Percentiles rank a stretch among this genome's conserved stretches.
phyloP scores from a whole-genome alignment of 2,888 invertebrate genomes.

The Rhyacophila evoluta region DNA sequence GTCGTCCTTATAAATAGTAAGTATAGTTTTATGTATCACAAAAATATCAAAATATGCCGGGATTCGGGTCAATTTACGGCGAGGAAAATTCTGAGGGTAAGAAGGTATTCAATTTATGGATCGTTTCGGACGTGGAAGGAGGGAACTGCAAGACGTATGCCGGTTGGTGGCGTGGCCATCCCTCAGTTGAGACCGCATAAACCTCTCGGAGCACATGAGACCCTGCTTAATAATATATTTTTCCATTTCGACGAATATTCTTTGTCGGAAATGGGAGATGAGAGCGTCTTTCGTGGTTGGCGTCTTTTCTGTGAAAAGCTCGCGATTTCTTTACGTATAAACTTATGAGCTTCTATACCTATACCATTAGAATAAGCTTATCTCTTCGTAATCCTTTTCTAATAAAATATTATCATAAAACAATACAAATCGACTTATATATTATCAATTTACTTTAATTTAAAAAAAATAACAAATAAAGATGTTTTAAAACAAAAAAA shows the following conservation, averaged over 20 bases:
- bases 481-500: no score
- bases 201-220: slow-evolving; percentile 31
- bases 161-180: not conserved
- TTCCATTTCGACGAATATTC: slow-evolving; percentile 41
- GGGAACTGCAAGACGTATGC: slow-evolving; percentile 13
- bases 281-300: not conserved
- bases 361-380: no score
- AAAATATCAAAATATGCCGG: slow-evolving; percentile 10
- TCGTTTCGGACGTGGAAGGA: slow-evolving; percentile 20
- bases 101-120: slow-evolving; percentile 26
- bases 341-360: no score
- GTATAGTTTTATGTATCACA: not conserved
- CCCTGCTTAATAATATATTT: slow-evolving; percentile 42
- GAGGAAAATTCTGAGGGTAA: slow-evolving; percentile 19
- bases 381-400: no score
- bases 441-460: no score
- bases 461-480: no score
- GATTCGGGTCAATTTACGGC: slow-evolving; percentile 9
- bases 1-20: no score
- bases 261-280: not conserved
- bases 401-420: no score
- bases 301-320: not conserved
- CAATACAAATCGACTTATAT: no score
- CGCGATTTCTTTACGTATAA: not conserved
- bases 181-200: not conserved